Conservation (phyloP, 2,888 invertebrate genomes). For the Nomada goodeniana region DNA sequence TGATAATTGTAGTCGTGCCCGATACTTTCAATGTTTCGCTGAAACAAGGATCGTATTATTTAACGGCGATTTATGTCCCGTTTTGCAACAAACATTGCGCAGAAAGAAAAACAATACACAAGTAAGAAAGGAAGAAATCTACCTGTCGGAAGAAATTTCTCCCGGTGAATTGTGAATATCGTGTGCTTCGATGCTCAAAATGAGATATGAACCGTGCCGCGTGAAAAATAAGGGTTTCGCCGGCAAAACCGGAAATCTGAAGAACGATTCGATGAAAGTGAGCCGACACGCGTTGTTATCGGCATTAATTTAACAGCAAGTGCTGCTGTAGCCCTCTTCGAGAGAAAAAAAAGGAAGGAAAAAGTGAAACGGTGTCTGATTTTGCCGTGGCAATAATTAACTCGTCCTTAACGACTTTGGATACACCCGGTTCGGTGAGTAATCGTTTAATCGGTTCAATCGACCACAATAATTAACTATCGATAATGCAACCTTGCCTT, state of each 20-base stretch:
- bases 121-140: background rate
- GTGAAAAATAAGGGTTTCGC: conserved; percentile 34
- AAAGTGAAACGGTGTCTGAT: conserved; percentile 54
- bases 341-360: conserved; percentile 17
- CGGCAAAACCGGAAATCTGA: conserved; percentile 30
- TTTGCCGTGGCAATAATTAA: conserved; percentile 52
- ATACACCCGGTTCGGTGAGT: conserved; percentile 65
- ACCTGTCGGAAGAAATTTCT: background rate
- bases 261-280: conserved; percentile 41
- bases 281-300: conserved; percentile 36
- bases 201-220: conserved; percentile 46
- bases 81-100: background rate
- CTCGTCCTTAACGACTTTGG: conserved; percentile 57
- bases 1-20: too few species aligned
- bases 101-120: background rate
- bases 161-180: background rate
- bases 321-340: conserved; percentile 28
- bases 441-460: conserved; percentile 64
- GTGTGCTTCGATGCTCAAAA: conserved; percentile 29
- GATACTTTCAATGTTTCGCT: too few species aligned
- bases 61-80: background rate
- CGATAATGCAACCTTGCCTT: conserved; percentile 35
- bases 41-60: too few species aligned
- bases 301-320: conserved; percentile 42
- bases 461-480: conserved; percentile 49